Base-by-base conservation (phyloP, 1,140 invertebrate genomes). In the Acromyrmex charruanus region DNA sequence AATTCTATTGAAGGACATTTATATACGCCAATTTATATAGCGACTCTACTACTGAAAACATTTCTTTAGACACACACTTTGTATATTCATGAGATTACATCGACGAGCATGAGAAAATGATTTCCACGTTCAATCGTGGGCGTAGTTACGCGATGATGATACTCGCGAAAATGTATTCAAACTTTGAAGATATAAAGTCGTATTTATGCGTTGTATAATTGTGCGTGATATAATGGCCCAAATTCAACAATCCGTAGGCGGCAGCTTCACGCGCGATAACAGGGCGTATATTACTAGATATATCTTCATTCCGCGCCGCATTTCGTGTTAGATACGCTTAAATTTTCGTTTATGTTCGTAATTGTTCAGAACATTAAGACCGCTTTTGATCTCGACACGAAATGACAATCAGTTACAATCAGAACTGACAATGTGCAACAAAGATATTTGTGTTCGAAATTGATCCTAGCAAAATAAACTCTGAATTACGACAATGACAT, bases 391-490 rank as follows among this genome's bases (percentile, higher is more conserved):
- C n/a, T 69, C 10, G 65, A 21, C 39, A 14, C 28, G 69, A 75
- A 35, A 71, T 59, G 68, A 75, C 80, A 84, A 84, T 51, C 80
- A 82, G 39, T 61, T 16, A 31, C 53, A 71, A 72, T 61, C 53
- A 35, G 28, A 59, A 69, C 2, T 53, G 39, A 59, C 59, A 51
- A 61, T 63, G 14, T 49, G n/a, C 16, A 21, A 18, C 16, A n/a
- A 31, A 9, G 28, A 28, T 6, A 25, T 55, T 31, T 59, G n/a
- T 31, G 21, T 12, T 3, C 39, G 18, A 59, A 1, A 28, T 72
- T 84, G 49, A 74, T 59, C 10, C 53, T 82, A 82, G 80, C 55
- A 61, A 25, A 31, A 72, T 12, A 12, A 74, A 35, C 35, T 16
- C 7, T 28, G 35, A 80, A 5, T 44, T 65, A 18, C 18, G 28